phyloP scores from a whole-genome alignment of 2,113 vertebrate genomes.

The Cheilinus undulatus region DNA sequence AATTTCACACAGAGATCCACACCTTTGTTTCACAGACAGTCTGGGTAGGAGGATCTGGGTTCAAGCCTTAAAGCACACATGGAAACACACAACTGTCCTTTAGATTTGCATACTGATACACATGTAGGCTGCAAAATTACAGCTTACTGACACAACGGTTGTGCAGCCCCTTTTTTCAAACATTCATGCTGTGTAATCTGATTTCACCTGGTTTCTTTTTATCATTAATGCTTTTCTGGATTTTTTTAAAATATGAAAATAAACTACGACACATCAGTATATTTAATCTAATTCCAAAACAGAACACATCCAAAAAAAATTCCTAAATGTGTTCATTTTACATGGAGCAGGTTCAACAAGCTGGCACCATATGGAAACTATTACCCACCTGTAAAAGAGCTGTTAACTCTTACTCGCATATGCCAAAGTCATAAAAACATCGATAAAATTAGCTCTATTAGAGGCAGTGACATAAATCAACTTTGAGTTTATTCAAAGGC shows the following conservation, averaged over 20 bases:
- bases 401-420: conserved; percentile 1
- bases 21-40: conserved; percentile 50
- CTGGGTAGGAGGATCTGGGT: conserved; percentile 42
- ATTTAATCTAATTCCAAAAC: neutral
- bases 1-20: conserved; percentile 70
- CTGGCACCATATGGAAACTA: neutral
- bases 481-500: neutral
- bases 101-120: no score
- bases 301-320: neutral
- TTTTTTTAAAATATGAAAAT: no score
- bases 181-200: no score
- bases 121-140: conserved; percentile 11
- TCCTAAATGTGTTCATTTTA: no score
- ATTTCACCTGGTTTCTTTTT: no score
- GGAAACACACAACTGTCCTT: conserved; percentile 21
- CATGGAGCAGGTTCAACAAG: no score
- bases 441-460: neutral
- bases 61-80: conserved; percentile 40
- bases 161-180: no score
- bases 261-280: no score
- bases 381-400: neutral
- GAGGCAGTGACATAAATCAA: neutral
- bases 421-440: neutral
- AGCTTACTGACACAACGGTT: no score
- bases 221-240: no score